These are phyloP conservation scores for Sinocyclocheilus anshuiensis DNA, from an alignment of 2,113 vertebrate species.

Conservation along the genomic window DNA sequence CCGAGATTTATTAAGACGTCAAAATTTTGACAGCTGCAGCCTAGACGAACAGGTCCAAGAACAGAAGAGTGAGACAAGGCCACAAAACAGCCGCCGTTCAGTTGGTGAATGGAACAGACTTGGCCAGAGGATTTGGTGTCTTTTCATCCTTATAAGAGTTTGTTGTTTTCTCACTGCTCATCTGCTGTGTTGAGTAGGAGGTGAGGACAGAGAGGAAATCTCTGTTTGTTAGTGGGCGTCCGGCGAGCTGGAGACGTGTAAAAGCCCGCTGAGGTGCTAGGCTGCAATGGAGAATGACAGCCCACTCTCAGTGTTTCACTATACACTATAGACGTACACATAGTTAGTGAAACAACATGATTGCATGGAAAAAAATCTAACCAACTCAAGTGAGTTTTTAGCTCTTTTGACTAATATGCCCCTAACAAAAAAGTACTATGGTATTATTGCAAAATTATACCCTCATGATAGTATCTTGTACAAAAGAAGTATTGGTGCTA, in stretches of 20 bases:
- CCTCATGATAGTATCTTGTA: background rate
- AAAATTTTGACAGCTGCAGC: slow-evolving; percentile 80
- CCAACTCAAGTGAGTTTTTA: background rate
- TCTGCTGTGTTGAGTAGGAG: slow-evolving; percentile 45
- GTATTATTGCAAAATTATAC: background rate
- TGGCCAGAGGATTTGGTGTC: slow-evolving; percentile 59
- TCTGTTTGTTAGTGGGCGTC: slow-evolving; percentile 24
- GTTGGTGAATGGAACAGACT: slow-evolving; percentile 63
- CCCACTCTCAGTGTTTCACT: background rate
- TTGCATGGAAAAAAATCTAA: background rate
- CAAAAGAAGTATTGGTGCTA: too few relatives aligned
- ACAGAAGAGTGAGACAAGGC: slow-evolving; percentile 45
- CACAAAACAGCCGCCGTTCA: slow-evolving; percentile 64
- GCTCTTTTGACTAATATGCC: background rate
- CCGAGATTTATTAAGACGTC: slow-evolving; percentile 77
- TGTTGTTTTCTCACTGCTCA: slow-evolving; percentile 44
- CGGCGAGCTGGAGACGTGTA: slow-evolving; percentile 36
- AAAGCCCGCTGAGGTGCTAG: slow-evolving; percentile 37
- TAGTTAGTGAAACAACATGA: background rate
- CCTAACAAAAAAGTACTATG: background rate
- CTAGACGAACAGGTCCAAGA: slow-evolving; percentile 67
- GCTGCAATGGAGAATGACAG: slow-evolving; percentile 12
- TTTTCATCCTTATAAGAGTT: slow-evolving; percentile 28
- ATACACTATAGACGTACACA: background rate
- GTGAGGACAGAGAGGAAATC: slow-evolving; percentile 37